These are phyloP conservation scores for Dryococelus australis DNA, from an alignment of 2,888 invertebrate species.

Conservation along the genomic window DNA sequence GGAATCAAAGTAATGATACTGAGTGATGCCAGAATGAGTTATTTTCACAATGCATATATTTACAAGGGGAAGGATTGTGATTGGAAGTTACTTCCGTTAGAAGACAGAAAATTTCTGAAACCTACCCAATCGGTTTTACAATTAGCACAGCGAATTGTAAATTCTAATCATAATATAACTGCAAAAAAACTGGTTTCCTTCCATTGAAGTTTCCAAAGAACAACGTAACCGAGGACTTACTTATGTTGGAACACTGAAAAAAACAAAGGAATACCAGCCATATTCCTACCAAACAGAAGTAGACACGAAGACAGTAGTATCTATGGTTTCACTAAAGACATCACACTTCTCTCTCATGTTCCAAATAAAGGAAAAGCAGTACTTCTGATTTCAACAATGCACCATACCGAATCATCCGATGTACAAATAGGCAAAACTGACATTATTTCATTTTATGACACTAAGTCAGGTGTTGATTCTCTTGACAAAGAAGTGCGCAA, in stretches of 20 bases:
- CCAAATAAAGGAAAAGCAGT: constrained; percentile 48
- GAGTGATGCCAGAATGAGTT: not conserved
- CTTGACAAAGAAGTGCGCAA: constrained; percentile 49
- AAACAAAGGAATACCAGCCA: constrained; percentile 42
- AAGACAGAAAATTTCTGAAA: not conserved
- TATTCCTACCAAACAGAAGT: constrained; percentile 49
- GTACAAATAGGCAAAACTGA: too few species aligned
- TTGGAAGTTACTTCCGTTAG: too few species aligned
- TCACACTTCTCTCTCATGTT: constrained; percentile 45
- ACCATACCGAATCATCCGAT: too few species aligned
- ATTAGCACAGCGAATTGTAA: not conserved
- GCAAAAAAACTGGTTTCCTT: constrained; percentile 10
- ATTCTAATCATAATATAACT: not conserved
- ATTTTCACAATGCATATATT: too few species aligned
- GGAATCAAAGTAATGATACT: not conserved
- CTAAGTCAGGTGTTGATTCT: constrained; percentile 48
- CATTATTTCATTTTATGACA: constrained; percentile 48
- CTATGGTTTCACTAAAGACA: constrained; percentile 44
- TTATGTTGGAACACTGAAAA: not conserved
- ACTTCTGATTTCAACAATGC: too few species aligned
- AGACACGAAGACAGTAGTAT: constrained; percentile 45
- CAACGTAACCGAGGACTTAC: constrained; percentile 29
- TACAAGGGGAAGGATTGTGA: too few species aligned
- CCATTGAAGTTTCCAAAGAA: too few species aligned
- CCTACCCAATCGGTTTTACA: not conserved